A percentile compares a stretch with the other conserved stretches of the same genome.
phyloP scores from a whole-genome alignment of 1,140 invertebrate species.

The Sminthurinus signatus region DNA sequence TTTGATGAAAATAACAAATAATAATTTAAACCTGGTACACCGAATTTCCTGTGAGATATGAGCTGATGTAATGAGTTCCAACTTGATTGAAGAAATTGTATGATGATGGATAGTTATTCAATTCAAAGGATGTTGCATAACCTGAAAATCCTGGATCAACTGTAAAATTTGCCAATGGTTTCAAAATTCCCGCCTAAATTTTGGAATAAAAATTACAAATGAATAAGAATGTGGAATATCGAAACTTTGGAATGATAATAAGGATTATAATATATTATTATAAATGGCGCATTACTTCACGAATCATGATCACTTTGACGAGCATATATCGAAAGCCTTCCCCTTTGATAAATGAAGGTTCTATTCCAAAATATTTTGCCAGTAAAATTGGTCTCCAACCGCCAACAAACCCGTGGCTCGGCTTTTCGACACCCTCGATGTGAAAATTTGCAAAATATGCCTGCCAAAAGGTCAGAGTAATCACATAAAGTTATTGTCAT shows the following conservation, averaged over 20 bases:
- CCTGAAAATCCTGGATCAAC: slow-evolving; percentile 58
- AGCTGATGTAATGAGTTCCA: slow-evolving; percentile 76
- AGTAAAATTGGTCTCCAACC: slow-evolving; percentile 70
- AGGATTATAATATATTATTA: too few species aligned
- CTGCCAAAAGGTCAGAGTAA: too few species aligned
- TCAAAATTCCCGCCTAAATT: slow-evolving; percentile 28
- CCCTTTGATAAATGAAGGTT: slow-evolving; percentile 66
- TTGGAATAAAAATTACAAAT: too few species aligned
- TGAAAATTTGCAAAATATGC: slow-evolving; percentile 77
- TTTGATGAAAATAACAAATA: too few species aligned
- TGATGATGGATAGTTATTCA: slow-evolving; percentile 64
- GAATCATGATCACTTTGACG: slow-evolving; percentile 38
- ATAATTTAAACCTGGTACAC: too few species aligned
- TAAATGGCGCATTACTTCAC: too few species aligned
- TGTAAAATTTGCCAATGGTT: slow-evolving; percentile 59
- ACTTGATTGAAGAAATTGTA: slow-evolving; percentile 69
- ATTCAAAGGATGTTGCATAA: slow-evolving; percentile 58
- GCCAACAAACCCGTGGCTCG: slow-evolving; percentile 74
- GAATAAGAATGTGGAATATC: too few species aligned
- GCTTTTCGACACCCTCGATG: slow-evolving; percentile 67
- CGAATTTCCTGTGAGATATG: slow-evolving; percentile 78
- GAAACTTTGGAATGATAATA: too few species aligned
- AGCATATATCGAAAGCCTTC: slow-evolving; percentile 76
- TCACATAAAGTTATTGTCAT: too few species aligned
- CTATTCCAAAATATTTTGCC: slow-evolving; percentile 72